Percentiles rank a stretch among this genome's conserved stretches.
phyloP scores from a whole-genome alignment of 1,140 invertebrate species.

The Cepaea nemoralis region DNA sequence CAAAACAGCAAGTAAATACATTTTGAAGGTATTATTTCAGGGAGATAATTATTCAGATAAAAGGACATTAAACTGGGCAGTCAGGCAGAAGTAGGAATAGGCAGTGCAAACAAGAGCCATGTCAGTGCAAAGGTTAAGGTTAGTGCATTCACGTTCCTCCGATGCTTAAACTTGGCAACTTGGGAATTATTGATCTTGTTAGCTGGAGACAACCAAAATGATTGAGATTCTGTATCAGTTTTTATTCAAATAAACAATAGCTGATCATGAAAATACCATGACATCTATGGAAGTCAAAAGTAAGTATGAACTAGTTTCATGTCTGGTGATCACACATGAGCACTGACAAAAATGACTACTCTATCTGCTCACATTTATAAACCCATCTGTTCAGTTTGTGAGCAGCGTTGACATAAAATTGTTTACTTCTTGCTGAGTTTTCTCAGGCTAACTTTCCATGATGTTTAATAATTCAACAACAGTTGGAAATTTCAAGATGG shows the following conservation, averaged over 20 bases:
- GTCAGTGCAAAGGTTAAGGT: conserved; percentile 14
- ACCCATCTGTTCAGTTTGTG: too few relatives aligned
- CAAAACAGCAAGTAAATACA: conserved; percentile 17
- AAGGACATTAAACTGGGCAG: conserved; percentile 30
- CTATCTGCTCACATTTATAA: too few relatives aligned
- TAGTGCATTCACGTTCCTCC: conserved; percentile 55
- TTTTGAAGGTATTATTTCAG: conserved; percentile 20
- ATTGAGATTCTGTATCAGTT: background rate
- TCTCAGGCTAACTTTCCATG: background rate
- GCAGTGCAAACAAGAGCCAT: conserved; percentile 20
- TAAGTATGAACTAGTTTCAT: too few relatives aligned
- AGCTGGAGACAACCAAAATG: conserved; percentile 50
- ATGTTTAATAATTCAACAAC: too few relatives aligned
- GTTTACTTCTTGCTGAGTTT: background rate
- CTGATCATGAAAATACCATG: too few relatives aligned
- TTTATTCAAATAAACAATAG: background rate
- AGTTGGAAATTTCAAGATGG: too few relatives aligned
- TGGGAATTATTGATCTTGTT: conserved; percentile 59
- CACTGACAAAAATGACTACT: too few relatives aligned
- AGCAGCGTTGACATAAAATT: background rate
- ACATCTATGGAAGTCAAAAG: too few relatives aligned
- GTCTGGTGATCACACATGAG: too few relatives aligned
- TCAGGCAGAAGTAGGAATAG: conserved; percentile 15
- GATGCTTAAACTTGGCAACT: conserved; percentile 60
- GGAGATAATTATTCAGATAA: conserved; percentile 6